phyloP scores from a whole-genome alignment of 2,888 invertebrate species.

The Ennomos fuscantarius region DNA sequence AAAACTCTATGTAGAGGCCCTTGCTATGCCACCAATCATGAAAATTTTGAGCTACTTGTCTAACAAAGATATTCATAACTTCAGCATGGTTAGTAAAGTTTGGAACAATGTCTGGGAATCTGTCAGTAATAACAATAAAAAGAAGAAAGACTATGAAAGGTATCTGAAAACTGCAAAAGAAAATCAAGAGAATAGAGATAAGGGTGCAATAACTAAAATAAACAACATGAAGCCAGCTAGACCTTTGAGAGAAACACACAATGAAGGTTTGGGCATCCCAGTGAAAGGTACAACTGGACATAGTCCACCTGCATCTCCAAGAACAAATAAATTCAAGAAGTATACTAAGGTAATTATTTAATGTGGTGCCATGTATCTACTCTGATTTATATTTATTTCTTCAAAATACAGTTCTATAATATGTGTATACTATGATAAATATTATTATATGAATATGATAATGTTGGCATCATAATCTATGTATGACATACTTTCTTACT shows the following conservation, averaged over 20 bases:
- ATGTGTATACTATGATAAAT: no score
- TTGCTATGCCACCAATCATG: constrained; percentile 60
- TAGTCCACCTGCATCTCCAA: constrained; percentile 74
- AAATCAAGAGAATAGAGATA: constrained; percentile 67
- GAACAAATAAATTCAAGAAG: constrained; percentile 69
- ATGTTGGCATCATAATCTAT: no score
- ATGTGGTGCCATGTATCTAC: no score
- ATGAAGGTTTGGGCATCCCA: constrained; percentile 53
- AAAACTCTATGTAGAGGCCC: constrained; percentile 60
- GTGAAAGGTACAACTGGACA: constrained; percentile 40
- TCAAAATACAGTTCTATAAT: no score
- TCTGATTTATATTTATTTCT: no score
- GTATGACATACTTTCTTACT: no score
- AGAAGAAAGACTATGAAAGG: constrained; percentile 56
- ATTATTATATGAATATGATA: no score
- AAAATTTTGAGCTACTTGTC: constrained; percentile 69
- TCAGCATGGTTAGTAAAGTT: constrained; percentile 66
- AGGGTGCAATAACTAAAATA: constrained; percentile 47
- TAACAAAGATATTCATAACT: constrained; percentile 71
- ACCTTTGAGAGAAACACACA: constrained; percentile 68
- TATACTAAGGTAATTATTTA: constrained; percentile 65
- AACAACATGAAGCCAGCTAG: constrained; percentile 44
- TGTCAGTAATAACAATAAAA: constrained; percentile 57
- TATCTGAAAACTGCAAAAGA: constrained; percentile 64
- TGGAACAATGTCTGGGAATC: constrained; percentile 70